Evolutionary conservation across 2,888 invertebrate species (phyloP), one percentile per base, ranked within the genome.

Genomic region (Hypomecis atomaria): DNA sequence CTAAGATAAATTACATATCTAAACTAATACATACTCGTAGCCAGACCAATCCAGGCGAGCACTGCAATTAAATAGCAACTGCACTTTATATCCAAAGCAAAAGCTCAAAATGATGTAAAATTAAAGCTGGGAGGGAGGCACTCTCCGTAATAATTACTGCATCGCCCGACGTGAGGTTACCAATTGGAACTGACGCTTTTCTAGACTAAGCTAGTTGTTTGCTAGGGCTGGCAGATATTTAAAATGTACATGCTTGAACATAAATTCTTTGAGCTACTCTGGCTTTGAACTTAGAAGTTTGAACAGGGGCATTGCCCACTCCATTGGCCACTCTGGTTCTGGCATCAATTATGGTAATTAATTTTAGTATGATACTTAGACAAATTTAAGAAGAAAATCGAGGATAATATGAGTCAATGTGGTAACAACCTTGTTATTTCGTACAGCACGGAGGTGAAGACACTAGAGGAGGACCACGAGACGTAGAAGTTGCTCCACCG

Each of bases 131-230:
- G 36, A 48, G 42, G 44, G 55, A 52, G 53, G 48, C 65, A 50
- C 68, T 65, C 54, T 54, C 45, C 53, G 55, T 62, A 58, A 65
- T 70, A 66, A 70, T 70, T 64, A 64, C 62, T 50, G 54, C 59
- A 64, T 58, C 54, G 54, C 56, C 60, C 66, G 9, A 52, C 64
- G 59, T 54, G 57, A 47, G 66, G 62, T 59, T 64, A 55, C 62
- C 60, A 63, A 69, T 65, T 67, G 65, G 67, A 69, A 66, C 64
- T 49, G 64, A 66, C 63, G 65, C 48, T 43, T 56, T 48, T 50
- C 59, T 57, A 53, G 48, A 54, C 45, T 66, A 42, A 55, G 36
- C 58, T 37, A 43, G 45, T 47, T 45, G 40, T 43, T 44, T 53
- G 43, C 36, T 56, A 62, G 54, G 63, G 59, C 44, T 59, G 59